Evolutionary conservation across 1,140 invertebrate species (phyloP).

Genomic region (Rhynchophorus ferrugineus): DNA sequence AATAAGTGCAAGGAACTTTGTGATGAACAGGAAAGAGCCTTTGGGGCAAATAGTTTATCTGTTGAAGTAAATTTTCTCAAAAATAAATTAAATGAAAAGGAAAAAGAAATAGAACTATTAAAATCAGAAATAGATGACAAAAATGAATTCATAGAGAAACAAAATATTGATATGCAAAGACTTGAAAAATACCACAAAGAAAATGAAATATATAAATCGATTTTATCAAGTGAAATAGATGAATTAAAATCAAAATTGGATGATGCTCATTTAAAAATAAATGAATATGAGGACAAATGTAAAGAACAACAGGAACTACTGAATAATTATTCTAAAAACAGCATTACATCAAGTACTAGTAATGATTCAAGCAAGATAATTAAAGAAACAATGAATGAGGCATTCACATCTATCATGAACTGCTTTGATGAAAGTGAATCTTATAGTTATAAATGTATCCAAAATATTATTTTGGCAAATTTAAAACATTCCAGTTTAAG

Average conservation of each 20-base stretch:
- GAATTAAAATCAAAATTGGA: background rate
- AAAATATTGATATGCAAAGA: background rate
- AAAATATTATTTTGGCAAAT: conserved; percentile 6
- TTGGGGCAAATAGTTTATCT: background rate
- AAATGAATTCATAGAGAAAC: background rate
- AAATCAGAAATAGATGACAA: background rate
- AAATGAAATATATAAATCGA: background rate
- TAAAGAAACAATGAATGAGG: conserved; percentile 17
- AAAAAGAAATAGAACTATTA: conserved; percentile 1
- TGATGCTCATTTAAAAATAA: conserved; percentile 1
- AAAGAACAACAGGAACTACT: background rate
- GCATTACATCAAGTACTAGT: background rate
- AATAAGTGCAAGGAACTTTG: conserved; percentile 7
- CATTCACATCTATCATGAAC: conserved; percentile 15
- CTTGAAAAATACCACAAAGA: background rate
- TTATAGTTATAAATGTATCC: conserved; percentile 9
- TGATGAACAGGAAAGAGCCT: background rate
- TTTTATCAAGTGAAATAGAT: background rate
- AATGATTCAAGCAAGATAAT: conserved; percentile 4
- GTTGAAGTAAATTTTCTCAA: background rate
- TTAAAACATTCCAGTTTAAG: conserved; percentile 13
- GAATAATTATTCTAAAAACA: background rate
- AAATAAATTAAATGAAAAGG: background rate
- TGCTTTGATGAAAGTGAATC: conserved; percentile 4
- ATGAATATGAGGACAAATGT: background rate